Conservation (phyloP, 2,113 vertebrate species). For the Aythya baeri region DNA sequence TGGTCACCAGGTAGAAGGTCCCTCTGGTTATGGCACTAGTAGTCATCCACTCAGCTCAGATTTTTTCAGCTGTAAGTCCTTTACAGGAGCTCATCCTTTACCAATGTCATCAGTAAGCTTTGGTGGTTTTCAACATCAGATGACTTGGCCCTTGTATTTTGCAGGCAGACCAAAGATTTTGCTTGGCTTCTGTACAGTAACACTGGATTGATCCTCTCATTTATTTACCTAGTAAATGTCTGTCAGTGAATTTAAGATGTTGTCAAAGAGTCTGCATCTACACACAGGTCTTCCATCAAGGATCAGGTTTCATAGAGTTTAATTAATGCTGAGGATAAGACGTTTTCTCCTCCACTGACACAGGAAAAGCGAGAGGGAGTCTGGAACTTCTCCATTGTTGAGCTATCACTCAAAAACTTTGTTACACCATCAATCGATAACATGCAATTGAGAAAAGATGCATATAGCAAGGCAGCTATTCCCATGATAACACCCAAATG, state of each 20-base stretch:
- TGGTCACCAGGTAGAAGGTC: background rate
- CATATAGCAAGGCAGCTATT: background rate
- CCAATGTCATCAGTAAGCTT: background rate
- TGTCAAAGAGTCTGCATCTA: background rate
- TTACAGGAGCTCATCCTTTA: background rate
- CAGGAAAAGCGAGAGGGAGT: background rate
- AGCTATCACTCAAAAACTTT: slow-evolving; percentile 63
- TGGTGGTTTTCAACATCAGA: background rate
- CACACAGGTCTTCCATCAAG: background rate
- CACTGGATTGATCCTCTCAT: background rate
- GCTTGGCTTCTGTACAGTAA: background rate
- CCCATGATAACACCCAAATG: slow-evolving; percentile 4
- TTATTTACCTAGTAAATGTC: slow-evolving; percentile 5
- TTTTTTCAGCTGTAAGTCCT: background rate
- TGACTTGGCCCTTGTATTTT: background rate
- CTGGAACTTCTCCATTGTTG: slow-evolving; percentile 40
- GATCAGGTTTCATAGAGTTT: background rate
- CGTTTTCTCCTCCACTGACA: slow-evolving; percentile 1
- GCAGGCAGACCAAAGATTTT: background rate
- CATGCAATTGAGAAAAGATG: background rate
- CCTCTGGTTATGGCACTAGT: background rate
- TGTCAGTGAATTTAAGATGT: background rate
- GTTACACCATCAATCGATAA: slow-evolving; percentile 26
- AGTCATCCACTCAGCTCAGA: background rate
- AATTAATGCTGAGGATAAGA: slow-evolving; percentile 15